Base-by-base conservation (phyloP, 2,888 invertebrate species). In the Emmelina monodactyla region DNA sequence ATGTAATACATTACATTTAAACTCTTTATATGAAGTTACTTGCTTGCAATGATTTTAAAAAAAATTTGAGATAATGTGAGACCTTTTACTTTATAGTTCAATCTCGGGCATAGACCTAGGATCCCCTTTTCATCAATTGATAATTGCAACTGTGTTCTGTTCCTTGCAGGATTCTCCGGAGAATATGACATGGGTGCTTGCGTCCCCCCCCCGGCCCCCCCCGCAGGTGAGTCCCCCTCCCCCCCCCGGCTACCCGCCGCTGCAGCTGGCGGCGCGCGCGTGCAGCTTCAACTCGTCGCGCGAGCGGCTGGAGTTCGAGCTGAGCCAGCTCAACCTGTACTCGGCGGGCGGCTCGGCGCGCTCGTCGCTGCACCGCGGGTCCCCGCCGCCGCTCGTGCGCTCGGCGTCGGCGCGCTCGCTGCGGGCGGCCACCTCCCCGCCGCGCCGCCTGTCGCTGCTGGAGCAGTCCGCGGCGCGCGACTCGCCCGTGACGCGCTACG, bases 381-480 rank as follows among this genome's bases (percentile, higher is more conserved):
- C 85, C 45, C 83, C 85, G 47, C 39, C 58, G 38, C 61, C 60
- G 14, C 57, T 58, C 45, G 49, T 55, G 33, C 47, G 63, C 44
- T n/a, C n/a, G n/a, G n/a, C 62, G 63, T 40, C 52, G 55, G 36
- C 61, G 40, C 83, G 82, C 51, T 88, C 88, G 5, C 76, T 88
- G 39, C 90, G 90, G 57, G 81, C 83, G n/a, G 5, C 85, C 84
- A 53, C 86, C 88, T 81, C 84, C 5, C 85, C 85, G 53, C 86
- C 88, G 55, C 87, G 88, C 55, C 82, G 88, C 49, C 53, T 69
- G 42, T 84, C 86, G 33, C 90, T 91, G 62, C 86, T 91, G 3
- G 92, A 92, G 69, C 92, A 92, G 14, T 91, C 91, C 43, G 91
- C 90, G 34, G 85, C 86, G 3, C 85, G 87, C 37, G 88, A 85